Conservation (phyloP, 1,140 invertebrate species). For the Teleopsis dalmanni region DNA sequence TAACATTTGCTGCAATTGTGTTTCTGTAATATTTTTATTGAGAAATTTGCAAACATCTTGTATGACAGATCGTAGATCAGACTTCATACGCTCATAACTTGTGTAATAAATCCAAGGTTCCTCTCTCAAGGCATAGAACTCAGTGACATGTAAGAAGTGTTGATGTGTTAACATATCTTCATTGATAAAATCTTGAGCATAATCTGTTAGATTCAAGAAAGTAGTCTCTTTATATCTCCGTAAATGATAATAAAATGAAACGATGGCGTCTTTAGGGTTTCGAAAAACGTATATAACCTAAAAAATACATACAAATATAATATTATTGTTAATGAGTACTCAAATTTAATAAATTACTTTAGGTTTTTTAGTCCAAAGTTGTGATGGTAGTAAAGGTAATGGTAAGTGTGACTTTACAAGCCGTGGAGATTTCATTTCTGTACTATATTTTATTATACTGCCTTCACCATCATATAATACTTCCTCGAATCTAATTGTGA, state of each 20-base stretch:
- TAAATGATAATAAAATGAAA: conserved; percentile 70
- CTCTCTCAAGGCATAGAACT: conserved; percentile 61
- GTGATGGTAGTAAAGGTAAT: conserved; percentile 50
- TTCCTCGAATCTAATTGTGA: too few relatives aligned
- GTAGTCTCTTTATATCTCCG: conserved; percentile 53
- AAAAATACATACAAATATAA: background rate
- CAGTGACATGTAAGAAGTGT: conserved; percentile 54
- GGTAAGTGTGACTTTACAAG: conserved; percentile 61
- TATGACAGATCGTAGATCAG: conserved; percentile 22
- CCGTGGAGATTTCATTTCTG: conserved; percentile 46
- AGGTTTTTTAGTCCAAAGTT: conserved; percentile 42
- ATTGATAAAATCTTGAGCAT: background rate
- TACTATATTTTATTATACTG: too few relatives aligned
- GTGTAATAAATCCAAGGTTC: conserved; percentile 67
- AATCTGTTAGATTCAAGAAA: conserved; percentile 40
- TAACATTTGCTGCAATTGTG: conserved; percentile 22
- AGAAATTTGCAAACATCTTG: conserved; percentile 24
- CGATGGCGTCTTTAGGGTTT: conserved; percentile 71
- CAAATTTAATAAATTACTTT: conserved; percentile 67
- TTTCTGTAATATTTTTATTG: conserved; percentile 16
- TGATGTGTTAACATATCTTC: background rate
- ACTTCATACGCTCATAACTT: conserved; percentile 67
- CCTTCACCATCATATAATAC: too few relatives aligned
- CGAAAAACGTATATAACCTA: conserved; percentile 71
- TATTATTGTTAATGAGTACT: background rate